Percentiles rank a stretch among this genome's conserved stretches.
Conservation (phyloP, 2,113 vertebrate genomes). For the Cryptotis parvus region DNA sequence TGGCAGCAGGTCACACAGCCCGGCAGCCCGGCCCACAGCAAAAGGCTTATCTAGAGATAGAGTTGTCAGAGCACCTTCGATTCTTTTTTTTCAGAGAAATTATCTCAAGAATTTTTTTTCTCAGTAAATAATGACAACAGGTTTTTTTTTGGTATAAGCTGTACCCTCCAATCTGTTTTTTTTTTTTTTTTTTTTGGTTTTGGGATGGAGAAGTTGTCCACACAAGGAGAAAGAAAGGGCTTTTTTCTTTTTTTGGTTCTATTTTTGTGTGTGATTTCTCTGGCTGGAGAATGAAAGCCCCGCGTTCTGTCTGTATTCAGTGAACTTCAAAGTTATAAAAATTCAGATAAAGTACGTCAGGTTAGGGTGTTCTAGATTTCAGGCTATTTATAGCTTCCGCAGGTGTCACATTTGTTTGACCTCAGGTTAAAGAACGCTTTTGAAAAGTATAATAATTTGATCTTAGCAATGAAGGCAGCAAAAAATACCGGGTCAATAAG, state of each 20-base stretch:
- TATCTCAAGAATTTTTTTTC: no score
- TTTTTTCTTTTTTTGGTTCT: not conserved
- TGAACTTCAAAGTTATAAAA: slow-evolving; percentile 75
- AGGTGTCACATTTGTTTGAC: slow-evolving; percentile 77
- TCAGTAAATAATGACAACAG: slow-evolving; percentile 58
- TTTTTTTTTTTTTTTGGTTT: no score
- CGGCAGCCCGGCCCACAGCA: not conserved
- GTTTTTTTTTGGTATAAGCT: slow-evolving; percentile 58
- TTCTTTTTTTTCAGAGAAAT: no score
- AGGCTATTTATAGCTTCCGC: slow-evolving; percentile 75
- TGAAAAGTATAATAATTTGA: slow-evolving; percentile 77
- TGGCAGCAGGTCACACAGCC: not conserved
- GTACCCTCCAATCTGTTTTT: not conserved
- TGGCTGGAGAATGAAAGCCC: slow-evolving; percentile 67
- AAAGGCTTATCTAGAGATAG: slow-evolving; percentile 67
- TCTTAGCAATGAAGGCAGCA: slow-evolving; percentile 69
- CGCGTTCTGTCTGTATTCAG: slow-evolving; percentile 68
- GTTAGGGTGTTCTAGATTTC: slow-evolving; percentile 68
- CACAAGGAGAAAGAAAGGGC: slow-evolving; percentile 48
- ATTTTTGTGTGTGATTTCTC: slow-evolving; percentile 60
- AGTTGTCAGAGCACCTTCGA: not conserved
- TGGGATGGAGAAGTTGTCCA: slow-evolving; percentile 58
- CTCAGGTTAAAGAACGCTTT: slow-evolving; percentile 73
- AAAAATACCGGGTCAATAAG: slow-evolving; percentile 71
- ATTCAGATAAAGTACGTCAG: slow-evolving; percentile 68